Conservation (phyloP, 1,140 invertebrate species). For the Drosophila simulans region DNA sequence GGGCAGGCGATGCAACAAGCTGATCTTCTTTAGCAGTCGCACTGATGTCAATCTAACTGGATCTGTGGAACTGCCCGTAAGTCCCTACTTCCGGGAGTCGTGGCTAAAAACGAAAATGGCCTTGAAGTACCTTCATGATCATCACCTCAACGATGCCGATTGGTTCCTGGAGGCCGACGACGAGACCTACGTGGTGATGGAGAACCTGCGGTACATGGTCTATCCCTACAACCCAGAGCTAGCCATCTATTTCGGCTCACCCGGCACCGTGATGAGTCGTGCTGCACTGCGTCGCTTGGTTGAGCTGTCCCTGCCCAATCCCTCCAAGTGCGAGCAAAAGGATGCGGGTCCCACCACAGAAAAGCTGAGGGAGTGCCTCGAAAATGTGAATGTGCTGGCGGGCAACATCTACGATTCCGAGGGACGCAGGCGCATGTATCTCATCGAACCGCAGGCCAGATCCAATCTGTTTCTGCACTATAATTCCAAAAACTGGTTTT, state of each 20-base stretch:
- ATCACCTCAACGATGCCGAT: constrained; percentile 92
- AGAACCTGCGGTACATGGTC: constrained; percentile 95
- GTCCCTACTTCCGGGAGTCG: constrained; percentile 94
- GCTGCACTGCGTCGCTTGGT: constrained; percentile 85
- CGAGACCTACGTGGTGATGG: constrained; percentile 95
- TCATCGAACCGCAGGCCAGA: constrained; percentile 14
- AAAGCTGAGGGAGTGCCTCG: constrained; percentile 16
- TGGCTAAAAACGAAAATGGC: constrained; percentile 97
- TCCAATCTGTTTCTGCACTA: background rate
- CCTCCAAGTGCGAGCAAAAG: constrained; percentile 9
- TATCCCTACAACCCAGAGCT: constrained; percentile 88
- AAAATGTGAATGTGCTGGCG: constrained; percentile 7
- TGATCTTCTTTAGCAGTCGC: constrained; percentile 93
- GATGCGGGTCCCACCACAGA: constrained; percentile 2
- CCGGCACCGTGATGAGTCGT: constrained; percentile 94
- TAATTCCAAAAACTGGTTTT: constrained; percentile 7
- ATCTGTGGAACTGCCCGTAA: constrained; percentile 89
- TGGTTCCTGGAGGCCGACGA: constrained; percentile 98
- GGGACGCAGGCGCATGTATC: constrained; percentile 14
- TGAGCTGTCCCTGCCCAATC: constrained; percentile 2
- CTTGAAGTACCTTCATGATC: constrained; percentile 93
- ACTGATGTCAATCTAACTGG: constrained; percentile 87
- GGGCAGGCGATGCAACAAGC: constrained; percentile 95
- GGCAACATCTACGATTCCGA: constrained; percentile 4
- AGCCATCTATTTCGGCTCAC: constrained; percentile 94